A percentile compares a stretch with the other conserved stretches of the same genome.
Conservation (phyloP, 2,888 invertebrate species). For the Andrena hattorfiana region DNA sequence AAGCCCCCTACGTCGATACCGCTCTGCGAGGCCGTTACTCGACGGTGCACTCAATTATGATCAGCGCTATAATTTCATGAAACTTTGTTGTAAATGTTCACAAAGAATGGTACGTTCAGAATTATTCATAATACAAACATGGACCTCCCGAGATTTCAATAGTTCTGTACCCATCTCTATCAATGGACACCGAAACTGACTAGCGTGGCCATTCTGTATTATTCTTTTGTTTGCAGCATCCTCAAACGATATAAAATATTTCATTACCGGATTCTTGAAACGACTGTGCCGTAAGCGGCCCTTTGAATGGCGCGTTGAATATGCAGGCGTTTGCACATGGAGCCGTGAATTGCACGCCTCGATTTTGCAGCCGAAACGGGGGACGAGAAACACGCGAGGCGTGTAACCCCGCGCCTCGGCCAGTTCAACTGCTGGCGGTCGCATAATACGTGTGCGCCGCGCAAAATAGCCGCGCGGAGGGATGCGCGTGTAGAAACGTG, state of each 20-base stretch:
- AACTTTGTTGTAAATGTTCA: too few relatives aligned
- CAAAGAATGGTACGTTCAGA: too few relatives aligned
- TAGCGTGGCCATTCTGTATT: too few relatives aligned
- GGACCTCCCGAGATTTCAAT: too few relatives aligned
- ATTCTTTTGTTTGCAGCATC: background rate
- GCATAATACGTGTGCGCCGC: conserved; percentile 53
- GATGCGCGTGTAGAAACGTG: conserved; percentile 7
- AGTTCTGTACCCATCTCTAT: background rate
- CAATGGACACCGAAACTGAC: background rate
- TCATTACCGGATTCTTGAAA: background rate
- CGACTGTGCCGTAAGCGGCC: background rate
- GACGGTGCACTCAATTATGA: too few relatives aligned
- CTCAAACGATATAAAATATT: background rate
- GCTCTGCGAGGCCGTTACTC: too few relatives aligned
- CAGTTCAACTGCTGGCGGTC: conserved; percentile 14
- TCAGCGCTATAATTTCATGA: too few relatives aligned
- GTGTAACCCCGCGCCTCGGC: conserved; percentile 29
- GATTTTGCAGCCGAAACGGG: conserved; percentile 16
- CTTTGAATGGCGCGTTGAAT: conserved; percentile 37
- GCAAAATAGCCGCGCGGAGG: conserved; percentile 38
- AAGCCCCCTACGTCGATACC: too few relatives aligned
- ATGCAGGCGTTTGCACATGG: conserved; percentile 18
- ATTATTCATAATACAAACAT: too few relatives aligned
- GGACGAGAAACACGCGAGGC: conserved; percentile 29
- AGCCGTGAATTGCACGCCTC: conserved; percentile 15